A percentile compares a stretch with the other conserved stretches of the same genome.
Evolutionary conservation across 2,888 invertebrate species (phyloP).

Genomic region (Poecilobothrus nobilitatus): DNA sequence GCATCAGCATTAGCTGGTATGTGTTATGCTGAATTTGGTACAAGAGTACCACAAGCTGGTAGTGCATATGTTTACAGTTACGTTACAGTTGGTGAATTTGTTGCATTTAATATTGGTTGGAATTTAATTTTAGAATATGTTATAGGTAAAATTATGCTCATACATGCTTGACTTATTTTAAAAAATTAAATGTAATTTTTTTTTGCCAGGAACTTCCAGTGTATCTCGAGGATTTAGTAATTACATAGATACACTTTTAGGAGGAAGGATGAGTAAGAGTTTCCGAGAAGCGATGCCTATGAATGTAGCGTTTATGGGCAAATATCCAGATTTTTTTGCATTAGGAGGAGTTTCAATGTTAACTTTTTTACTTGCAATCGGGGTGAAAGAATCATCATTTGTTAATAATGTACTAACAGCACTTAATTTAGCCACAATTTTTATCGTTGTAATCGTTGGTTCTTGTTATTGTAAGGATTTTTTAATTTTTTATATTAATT

Average conservation of each 20-base stretch:
- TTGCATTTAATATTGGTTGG: slow-evolving; percentile 77
- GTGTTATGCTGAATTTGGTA: slow-evolving; percentile 76
- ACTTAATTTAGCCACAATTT: slow-evolving; percentile 74
- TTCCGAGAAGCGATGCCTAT: slow-evolving; percentile 52
- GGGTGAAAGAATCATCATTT: slow-evolving; percentile 72
- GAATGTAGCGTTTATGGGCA: slow-evolving; percentile 51
- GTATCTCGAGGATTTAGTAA: slow-evolving; percentile 65
- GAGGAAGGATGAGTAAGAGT: slow-evolving; percentile 50
- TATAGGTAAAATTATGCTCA: slow-evolving; percentile 48
- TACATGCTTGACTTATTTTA: no score
- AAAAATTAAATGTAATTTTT: no score
- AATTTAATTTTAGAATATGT: slow-evolving; percentile 72
- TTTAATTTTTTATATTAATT: not conserved
- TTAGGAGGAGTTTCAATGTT: slow-evolving; percentile 55
- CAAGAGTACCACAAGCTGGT: slow-evolving; percentile 70
- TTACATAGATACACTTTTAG: slow-evolving; percentile 58
- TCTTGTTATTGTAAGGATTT: slow-evolving; percentile 61
- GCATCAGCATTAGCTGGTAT: slow-evolving; percentile 84
- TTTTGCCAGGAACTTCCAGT: slow-evolving; percentile 58
- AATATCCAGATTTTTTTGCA: slow-evolving; percentile 64
- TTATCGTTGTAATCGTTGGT: slow-evolving; percentile 74
- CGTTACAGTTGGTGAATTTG: slow-evolving; percentile 69
- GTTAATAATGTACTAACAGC: slow-evolving; percentile 87
- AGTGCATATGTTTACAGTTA: slow-evolving; percentile 82
- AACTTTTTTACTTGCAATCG: slow-evolving; percentile 56